Percentiles rank a stretch among this genome's conserved stretches.
Conservation (phyloP, 2,797 vertebrate genomes). For the Streptopelia turtur region DNA sequence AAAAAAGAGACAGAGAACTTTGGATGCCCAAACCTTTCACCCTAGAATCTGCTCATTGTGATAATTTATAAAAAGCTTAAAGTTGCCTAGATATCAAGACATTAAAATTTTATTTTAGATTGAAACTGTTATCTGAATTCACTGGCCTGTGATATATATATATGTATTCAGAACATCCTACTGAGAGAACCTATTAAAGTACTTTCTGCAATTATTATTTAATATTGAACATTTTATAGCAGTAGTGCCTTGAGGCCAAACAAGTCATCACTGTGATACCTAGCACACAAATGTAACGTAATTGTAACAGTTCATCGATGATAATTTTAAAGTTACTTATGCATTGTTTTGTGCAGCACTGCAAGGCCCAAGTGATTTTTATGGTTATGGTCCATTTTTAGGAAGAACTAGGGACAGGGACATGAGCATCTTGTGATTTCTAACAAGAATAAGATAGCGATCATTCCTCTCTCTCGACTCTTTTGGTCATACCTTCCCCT, state of each 20-base stretch:
- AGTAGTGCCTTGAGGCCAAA: background rate
- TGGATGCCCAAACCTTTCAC: slow-evolving; percentile 36
- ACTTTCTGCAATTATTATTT: slow-evolving; percentile 63
- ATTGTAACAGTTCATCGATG: background rate
- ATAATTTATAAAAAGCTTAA: slow-evolving; percentile 54
- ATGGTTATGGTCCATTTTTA: background rate
- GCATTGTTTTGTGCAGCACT: background rate
- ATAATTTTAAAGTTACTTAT: background rate
- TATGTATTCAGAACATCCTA: slow-evolving; percentile 20
- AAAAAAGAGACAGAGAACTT: slow-evolving; percentile 28
- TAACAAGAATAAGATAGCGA: background rate
- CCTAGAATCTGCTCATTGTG: slow-evolving; percentile 32
- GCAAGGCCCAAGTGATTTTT: background rate
- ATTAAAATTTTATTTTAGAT: slow-evolving; percentile 48
- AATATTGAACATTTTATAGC: slow-evolving; percentile 38
- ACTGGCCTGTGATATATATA: slow-evolving; percentile 36
- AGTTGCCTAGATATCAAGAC: slow-evolving; percentile 30
- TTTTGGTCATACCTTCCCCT: background rate
- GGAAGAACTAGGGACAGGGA: background rate
- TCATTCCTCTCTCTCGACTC: background rate
- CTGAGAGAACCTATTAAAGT: slow-evolving; percentile 26
- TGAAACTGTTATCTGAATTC: slow-evolving; percentile 48
- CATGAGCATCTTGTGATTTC: background rate
- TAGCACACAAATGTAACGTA: background rate
- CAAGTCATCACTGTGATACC: background rate